phyloP scores from a whole-genome alignment of 1,140 invertebrate species.

The Drosophila setifemur region DNA sequence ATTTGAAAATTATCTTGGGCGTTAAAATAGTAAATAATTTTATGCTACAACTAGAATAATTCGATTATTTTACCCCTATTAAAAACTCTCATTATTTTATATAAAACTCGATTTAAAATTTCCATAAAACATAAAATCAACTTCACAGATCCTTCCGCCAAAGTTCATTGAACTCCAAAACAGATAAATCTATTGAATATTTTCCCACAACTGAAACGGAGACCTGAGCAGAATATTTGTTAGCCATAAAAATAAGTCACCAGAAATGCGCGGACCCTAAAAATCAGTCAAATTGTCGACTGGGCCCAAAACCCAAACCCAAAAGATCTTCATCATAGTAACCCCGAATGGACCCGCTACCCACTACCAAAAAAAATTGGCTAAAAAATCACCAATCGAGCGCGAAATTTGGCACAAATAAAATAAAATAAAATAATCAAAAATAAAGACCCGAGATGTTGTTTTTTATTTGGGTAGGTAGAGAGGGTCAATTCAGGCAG shows the following conservation, averaged over 20 bases:
- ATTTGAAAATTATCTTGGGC: too few species aligned
- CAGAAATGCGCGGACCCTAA: conserved; percentile 18
- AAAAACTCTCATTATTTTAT: too few species aligned
- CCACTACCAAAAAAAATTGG: conserved; percentile 6
- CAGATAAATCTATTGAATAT: background rate
- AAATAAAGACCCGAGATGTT: conserved; percentile 19
- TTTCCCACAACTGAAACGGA: conserved; percentile 1
- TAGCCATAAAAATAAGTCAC: conserved; percentile 25
- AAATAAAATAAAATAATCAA: conserved; percentile 44
- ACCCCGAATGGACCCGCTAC: conserved; percentile 38
- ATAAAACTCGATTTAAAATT: background rate
- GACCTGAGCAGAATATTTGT: background rate
- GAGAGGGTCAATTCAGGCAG: conserved; percentile 28
- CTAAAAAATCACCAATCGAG: conserved; percentile 41
- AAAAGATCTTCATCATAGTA: conserved; percentile 38
- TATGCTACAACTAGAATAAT: too few species aligned
- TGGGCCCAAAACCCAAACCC: conserved; percentile 38
- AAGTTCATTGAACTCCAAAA: background rate
- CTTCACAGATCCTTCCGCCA: background rate
- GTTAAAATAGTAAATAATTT: too few species aligned
- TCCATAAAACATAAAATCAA: background rate
- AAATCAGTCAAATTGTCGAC: conserved; percentile 40
- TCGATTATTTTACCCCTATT: too few species aligned
- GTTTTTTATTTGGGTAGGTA: conserved; percentile 10
- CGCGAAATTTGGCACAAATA: conserved; percentile 67